These are phyloP conservation scores for Pentamera pediparva DNA, from an alignment of 53 echinoderm and acorn worm genomes.

Conservation along the genomic window DNA sequence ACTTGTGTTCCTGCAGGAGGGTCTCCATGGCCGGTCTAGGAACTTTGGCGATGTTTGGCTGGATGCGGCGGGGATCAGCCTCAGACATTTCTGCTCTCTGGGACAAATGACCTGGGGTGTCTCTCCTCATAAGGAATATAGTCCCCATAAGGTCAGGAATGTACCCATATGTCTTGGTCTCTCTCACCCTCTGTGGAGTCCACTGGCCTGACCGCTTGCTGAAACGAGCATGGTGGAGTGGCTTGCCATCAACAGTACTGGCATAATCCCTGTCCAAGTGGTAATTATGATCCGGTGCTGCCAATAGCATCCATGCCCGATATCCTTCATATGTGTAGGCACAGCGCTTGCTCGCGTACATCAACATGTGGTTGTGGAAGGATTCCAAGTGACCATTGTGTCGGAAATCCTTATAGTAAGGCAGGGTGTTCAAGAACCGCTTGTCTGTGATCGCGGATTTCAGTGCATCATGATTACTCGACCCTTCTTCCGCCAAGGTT, in stretches of 20 bases:
- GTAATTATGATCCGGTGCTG: slow-evolving; percentile 17
- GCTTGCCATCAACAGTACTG: neutral
- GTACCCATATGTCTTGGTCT: neutral
- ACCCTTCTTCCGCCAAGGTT: neutral
- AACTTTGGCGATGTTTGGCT: neutral
- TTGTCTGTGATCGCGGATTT: neutral
- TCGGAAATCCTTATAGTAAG: slow-evolving; percentile 22
- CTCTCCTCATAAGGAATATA: neutral
- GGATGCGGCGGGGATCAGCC: neutral
- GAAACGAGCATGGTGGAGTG: neutral
- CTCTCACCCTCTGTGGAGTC: slow-evolving; percentile 4
- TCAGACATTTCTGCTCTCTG: neutral
- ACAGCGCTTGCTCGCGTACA: slow-evolving; percentile 28
- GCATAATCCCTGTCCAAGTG: neutral
- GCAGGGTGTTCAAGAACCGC: slow-evolving; percentile 7
- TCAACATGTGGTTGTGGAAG: slow-evolving; percentile 26
- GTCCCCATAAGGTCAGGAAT: neutral
- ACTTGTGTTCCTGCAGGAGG: neutral
- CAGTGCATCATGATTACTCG: neutral
- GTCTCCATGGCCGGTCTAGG: neutral
- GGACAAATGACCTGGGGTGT: neutral
- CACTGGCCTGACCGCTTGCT: neutral
- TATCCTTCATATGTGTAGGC: neutral
- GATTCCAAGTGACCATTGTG: slow-evolving; percentile 32
- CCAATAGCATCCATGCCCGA: neutral